These are phyloP conservation scores for Drosophila ercepeae DNA, from an alignment of 1,140 invertebrate genomes.

Conservation along the genomic window DNA sequence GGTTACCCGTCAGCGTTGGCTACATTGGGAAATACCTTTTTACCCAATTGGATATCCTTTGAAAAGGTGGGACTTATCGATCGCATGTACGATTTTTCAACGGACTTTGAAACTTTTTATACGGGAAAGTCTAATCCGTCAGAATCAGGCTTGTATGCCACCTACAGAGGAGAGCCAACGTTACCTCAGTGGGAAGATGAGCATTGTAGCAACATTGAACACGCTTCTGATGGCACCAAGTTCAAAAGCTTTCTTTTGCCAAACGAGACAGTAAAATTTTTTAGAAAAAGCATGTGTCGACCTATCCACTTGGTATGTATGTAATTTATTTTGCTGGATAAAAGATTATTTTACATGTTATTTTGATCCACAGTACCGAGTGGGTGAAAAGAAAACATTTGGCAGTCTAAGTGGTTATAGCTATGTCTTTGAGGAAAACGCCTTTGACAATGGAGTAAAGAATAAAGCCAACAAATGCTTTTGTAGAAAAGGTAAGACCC, in stretches of 20 bases:
- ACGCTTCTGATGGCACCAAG: slow-evolving; percentile 93
- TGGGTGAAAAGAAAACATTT: slow-evolving; percentile 85
- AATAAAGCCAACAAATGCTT: slow-evolving; percentile 91
- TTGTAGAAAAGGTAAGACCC: slow-evolving; percentile 86
- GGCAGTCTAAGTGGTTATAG: slow-evolving; percentile 87
- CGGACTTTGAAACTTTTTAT: slow-evolving; percentile 91
- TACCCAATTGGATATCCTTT: slow-evolving; percentile 92
- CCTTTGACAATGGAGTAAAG: slow-evolving; percentile 90
- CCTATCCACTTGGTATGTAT: slow-evolving; percentile 88
- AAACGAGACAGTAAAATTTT: slow-evolving; percentile 90
- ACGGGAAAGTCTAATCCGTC: slow-evolving; percentile 88
- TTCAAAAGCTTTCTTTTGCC: slow-evolving; percentile 89
- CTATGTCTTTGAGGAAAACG: slow-evolving; percentile 89
- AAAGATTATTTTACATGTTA: neutral
- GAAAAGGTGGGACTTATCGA: slow-evolving; percentile 93
- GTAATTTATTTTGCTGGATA: neutral
- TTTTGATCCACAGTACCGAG: slow-evolving; percentile 85
- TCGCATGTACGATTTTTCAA: slow-evolving; percentile 93
- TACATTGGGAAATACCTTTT: slow-evolving; percentile 89
- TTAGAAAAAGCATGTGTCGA: slow-evolving; percentile 92
- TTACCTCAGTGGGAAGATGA: slow-evolving; percentile 90
- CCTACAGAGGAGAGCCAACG: slow-evolving; percentile 88
- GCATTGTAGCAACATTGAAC: slow-evolving; percentile 90
- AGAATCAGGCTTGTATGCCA: slow-evolving; percentile 89
- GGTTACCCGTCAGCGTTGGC: slow-evolving; percentile 90